Percentiles rank a stretch among this genome's conserved stretches.
phyloP scores from a whole-genome alignment of 1,140 invertebrate genomes.

The Camponotus vicinus region DNA sequence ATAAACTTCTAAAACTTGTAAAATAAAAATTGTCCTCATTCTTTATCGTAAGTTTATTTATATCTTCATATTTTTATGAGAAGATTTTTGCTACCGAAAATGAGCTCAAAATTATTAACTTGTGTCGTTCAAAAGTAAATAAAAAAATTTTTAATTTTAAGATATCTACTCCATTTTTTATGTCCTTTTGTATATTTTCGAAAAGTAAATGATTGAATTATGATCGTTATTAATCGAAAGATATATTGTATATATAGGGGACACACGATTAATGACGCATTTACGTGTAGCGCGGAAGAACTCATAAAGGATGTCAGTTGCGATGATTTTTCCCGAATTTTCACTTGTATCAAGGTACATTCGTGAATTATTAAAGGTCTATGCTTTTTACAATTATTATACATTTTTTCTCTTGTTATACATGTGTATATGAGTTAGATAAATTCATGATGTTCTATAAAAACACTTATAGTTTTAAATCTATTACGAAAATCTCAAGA shows the following conservation, averaged over 20 bases:
- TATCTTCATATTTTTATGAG: too few species aligned
- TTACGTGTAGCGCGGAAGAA: not conserved
- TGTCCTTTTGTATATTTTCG: not conserved
- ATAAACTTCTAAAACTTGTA: not conserved
- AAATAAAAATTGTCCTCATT: not conserved
- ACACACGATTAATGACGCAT: not conserved
- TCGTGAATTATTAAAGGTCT: not conserved
- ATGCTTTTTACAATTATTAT: not conserved
- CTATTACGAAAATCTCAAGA: not conserved
- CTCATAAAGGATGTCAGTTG: conserved; percentile 9
- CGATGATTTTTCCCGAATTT: conserved; percentile 58
- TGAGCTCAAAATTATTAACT: not conserved
- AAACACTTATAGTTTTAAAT: conserved; percentile 4
- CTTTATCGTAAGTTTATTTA: too few species aligned
- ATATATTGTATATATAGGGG: conserved; percentile 54
- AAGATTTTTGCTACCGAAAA: not conserved
- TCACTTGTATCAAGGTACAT: conserved; percentile 61
- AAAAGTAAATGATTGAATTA: not conserved
- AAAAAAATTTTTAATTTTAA: not conserved
- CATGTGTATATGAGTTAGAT: not conserved
- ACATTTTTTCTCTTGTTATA: not conserved
- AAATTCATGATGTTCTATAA: not conserved
- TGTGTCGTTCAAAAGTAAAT: not conserved
- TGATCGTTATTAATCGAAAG: not conserved
- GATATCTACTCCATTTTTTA: not conserved